Evolutionary conservation across 2,113 vertebrate species (phyloP), one percentile per base, ranked within the genome.

Genomic region (Erythrocercus mccallii): DNA sequence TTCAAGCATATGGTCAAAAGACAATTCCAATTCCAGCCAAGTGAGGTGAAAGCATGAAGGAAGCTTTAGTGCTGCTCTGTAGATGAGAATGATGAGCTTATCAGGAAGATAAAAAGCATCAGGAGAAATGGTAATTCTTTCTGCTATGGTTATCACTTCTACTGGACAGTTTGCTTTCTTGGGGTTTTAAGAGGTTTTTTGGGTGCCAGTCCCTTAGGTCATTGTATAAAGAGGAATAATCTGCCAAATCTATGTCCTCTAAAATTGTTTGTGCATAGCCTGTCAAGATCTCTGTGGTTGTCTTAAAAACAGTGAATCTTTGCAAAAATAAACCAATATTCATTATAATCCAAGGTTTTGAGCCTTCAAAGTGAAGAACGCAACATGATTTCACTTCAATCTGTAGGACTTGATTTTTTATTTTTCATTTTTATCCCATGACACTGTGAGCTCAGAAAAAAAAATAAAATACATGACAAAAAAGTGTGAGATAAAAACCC

Each of bases 381-480:
- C n/a, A n/a, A n/a, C n/a, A n/a, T n/a, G n/a, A n/a, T 88, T 88
- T 90, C 2, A 28, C 27, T 82, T 85, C 23, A 44, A 2, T 51
- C 1, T 2, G 4, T 33, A 81, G 6, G 8, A 56, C 3, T 50
- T 35, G 10, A 27, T 48, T 62, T 23, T 88, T 73, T 53, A 8
- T 48, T 54, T 73, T 23, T 23, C 2, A 31, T 65, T 65, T 83
- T 81, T 64, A 40, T 51, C 24, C 20, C 3, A n/a, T 20, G 31
- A 56, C 23, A 25, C 4, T n/a, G 7, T 7, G 7, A 71, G 10
- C 21, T 85, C 11, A 66, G 47, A 50, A 56, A 70, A 56, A 70
- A 84, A 60, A 53, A 42, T 0, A 5, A 37, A 51, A 38, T 47
- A 54, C 0, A 0, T 56, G 27, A 56, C 23, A 65, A 4, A 53